Conservation (phyloP, 2,888 invertebrate species). For the Rhingia rostrata region DNA sequence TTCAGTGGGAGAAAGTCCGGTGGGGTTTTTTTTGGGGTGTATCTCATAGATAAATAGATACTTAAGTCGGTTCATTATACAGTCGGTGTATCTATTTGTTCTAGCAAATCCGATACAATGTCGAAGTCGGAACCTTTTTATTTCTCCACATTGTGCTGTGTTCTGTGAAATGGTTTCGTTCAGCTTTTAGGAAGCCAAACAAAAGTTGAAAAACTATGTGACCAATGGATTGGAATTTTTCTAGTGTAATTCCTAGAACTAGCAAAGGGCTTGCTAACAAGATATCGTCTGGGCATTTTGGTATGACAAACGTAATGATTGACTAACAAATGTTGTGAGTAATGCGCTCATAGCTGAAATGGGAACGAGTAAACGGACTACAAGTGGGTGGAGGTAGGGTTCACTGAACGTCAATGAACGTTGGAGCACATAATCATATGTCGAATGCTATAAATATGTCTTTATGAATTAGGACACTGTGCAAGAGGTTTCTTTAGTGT, state of each 20-base stretch:
- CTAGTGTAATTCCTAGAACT: conserved; percentile 65
- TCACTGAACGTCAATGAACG: too few species aligned
- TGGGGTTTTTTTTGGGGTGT: conserved; percentile 6
- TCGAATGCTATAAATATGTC: too few species aligned
- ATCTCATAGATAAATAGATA: not conserved
- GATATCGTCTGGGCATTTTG: not conserved
- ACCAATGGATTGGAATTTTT: conserved; percentile 67
- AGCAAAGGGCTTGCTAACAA: conserved; percentile 1
- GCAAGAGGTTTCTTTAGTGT: too few species aligned
- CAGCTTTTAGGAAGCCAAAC: conserved; percentile 54
- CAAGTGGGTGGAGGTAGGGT: too few species aligned
- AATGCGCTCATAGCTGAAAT: not conserved
- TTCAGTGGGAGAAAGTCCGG: conserved; percentile 17
- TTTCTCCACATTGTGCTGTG: conserved; percentile 14
- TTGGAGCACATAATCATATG: too few species aligned
- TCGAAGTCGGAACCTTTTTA: conserved; percentile 24
- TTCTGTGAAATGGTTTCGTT: conserved; percentile 44
- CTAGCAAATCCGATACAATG: conserved; percentile 54
- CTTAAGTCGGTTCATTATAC: not conserved
- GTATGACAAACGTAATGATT: conserved; percentile 10
- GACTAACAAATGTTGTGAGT: conserved; percentile 1
- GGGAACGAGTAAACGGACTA: too few species aligned
- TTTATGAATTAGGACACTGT: too few species aligned
- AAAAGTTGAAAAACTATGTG: conserved; percentile 34
- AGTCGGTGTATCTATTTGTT: conserved; percentile 45